Evolutionary conservation across 1,140 invertebrate genomes (phyloP).

Genomic region (Harlomillsia oculata): DNA sequence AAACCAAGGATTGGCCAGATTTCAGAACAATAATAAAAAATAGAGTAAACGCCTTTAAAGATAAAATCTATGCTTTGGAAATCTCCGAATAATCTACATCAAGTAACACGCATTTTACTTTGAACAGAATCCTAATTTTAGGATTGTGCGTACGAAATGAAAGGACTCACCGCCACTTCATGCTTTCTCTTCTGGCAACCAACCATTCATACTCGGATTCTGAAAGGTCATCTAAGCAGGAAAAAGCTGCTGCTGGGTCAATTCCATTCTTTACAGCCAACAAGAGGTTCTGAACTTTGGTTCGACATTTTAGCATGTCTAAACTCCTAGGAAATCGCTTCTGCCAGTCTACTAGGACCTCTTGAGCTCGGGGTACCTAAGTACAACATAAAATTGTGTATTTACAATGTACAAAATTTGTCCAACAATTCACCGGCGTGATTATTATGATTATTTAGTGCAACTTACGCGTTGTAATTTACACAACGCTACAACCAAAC

Average conservation of each 20-base stretch:
- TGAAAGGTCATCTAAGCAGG: slow-evolving; percentile 27
- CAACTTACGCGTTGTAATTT: slow-evolving; percentile 27
- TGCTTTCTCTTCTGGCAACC: no score
- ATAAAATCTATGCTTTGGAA: neutral
- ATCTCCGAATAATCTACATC: slow-evolving; percentile 25
- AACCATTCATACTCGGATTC: slow-evolving; percentile 30
- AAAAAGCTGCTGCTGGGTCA: slow-evolving; percentile 29
- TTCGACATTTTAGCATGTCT: slow-evolving; percentile 33
- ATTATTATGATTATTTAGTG: neutral
- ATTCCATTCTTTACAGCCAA: slow-evolving; percentile 28
- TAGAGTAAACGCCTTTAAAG: no score
- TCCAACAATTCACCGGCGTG: neutral
- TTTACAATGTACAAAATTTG: neutral
- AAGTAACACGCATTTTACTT: slow-evolving; percentile 18
- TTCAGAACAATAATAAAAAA: no score
- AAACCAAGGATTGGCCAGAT: no score
- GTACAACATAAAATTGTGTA: neutral
- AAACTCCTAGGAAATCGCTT: slow-evolving; percentile 20
- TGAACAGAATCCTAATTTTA: no score
- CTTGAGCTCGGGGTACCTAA: slow-evolving; percentile 21
- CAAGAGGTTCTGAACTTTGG: slow-evolving; percentile 23
- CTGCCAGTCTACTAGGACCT: slow-evolving; percentile 28
- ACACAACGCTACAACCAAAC: slow-evolving; percentile 27
- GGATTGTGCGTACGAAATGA: no score
- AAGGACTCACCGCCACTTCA: no score